phyloP scores from a whole-genome alignment of 2,113 vertebrate species.

The Cavia aperea region DNA sequence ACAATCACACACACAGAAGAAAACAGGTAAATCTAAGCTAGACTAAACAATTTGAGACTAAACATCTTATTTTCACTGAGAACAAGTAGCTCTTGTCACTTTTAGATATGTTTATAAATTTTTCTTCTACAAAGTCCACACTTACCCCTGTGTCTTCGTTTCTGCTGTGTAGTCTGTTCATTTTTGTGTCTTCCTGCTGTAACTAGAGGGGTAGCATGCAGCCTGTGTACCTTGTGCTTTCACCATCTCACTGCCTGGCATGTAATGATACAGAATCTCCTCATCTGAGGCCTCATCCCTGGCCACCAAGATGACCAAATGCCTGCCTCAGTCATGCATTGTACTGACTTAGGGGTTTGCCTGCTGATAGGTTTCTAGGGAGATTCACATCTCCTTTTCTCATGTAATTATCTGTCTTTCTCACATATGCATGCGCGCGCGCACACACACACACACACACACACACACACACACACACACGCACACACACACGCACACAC shows the following conservation, averaged over 20 bases:
- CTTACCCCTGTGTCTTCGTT: neutral
- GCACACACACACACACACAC: neutral
- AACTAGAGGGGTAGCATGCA: neutral
- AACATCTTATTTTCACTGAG: neutral
- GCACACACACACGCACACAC: neutral
- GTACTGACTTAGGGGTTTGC: neutral
- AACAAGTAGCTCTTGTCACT: neutral
- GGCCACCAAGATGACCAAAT: neutral
- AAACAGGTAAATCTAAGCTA: neutral
- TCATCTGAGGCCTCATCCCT: neutral
- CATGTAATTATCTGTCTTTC: neutral
- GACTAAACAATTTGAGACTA: neutral
- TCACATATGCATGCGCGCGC: neutral
- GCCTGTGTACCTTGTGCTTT: neutral
- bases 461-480: neutral
- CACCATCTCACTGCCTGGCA: neutral
- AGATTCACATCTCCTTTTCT: neutral
- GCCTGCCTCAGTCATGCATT: neutral
- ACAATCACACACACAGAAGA: neutral
- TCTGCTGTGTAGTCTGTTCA: neutral
- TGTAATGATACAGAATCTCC: neutral
- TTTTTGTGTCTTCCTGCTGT: slow-evolving; percentile 10
- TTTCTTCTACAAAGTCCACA: neutral
- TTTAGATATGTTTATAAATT: neutral
- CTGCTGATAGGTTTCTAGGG: neutral